Base-by-base conservation (phyloP, 2,113 vertebrate genomes). In the Lanius ludovicianus region DNA sequence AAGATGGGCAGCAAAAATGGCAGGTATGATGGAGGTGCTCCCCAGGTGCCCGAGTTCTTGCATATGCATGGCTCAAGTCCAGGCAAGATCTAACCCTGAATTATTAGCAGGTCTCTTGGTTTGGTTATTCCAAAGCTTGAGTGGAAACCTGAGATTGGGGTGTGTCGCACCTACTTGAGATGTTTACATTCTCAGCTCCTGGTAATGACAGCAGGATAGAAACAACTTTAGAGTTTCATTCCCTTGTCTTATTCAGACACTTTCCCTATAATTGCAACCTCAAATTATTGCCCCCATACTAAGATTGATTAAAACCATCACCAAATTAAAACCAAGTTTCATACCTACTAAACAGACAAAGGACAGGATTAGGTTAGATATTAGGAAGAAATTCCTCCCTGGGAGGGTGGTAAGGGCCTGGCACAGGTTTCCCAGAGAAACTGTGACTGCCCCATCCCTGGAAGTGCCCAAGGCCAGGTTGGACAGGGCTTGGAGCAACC, bases 401-500 rank as follows among this genome's bases (percentile, higher is more conserved):
- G 17, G 35, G 12, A 42, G 17, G 15, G 5, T 15, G 35, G 0
- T 0, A 25, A 83, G 70, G 2, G 11, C 4, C n/a, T 60, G 70
- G 30, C 16, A 60, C 23, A 47, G n/a, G 5, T 0, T 55, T 8
- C 2, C 21, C 47, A 49, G 12, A 55, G 15, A 9, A 63, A 25
- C 17, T 62, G 25, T 35, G 70, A 31, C 14, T 90, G 47, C 47
- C 3, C 31, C 63, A 37, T 37, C 41, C 50, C 25, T 49, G 63
- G 18, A 42, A 33, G 6, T 16, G 31, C 10, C 0, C 18, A 35
- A 15, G 18, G 18, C 12, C 47, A 63, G 31, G 35, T 0, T 55
- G 47, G 22, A 63, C 0, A 0, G 35, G 10, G 10, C 21, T 62
- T 42, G 47, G 63, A 76, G 21, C 21, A 35, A 0, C 21, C 56